Conservation (phyloP, 2,113 vertebrate species). For the Gallinago media region DNA sequence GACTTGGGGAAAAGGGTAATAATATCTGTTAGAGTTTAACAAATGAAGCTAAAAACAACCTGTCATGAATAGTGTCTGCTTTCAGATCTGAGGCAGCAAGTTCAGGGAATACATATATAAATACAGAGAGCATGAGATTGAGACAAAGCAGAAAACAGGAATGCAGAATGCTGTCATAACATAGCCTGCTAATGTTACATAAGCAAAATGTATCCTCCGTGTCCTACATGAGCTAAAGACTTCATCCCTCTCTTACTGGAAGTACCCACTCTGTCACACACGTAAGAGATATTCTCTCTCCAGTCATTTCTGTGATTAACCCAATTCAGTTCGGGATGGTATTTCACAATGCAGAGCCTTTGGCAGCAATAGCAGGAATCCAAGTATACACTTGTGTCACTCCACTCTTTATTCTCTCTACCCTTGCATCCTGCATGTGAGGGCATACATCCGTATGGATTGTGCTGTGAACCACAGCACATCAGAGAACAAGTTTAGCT, state of each 20-base stretch:
- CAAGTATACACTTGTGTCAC: background rate
- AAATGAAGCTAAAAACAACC: background rate
- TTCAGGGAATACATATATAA: background rate
- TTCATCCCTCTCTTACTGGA: background rate
- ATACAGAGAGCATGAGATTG: background rate
- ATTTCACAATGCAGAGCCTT: background rate
- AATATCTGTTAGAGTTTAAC: background rate
- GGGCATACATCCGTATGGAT: background rate
- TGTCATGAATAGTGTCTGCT: background rate
- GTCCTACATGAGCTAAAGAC: background rate
- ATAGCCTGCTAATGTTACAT: background rate
- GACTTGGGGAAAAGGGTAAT: background rate
- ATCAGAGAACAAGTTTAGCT: background rate
- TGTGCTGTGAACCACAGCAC: background rate
- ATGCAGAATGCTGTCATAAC: background rate
- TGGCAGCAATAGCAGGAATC: background rate
- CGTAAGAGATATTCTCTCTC: background rate
- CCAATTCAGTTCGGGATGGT: background rate
- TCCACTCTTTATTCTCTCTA: background rate
- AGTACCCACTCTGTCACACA: background rate
- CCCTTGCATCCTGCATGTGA: background rate
- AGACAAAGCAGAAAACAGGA: background rate
- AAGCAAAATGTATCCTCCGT: background rate
- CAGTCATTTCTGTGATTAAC: background rate
- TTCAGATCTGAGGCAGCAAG: background rate